Conservation (phyloP, 1,140 invertebrate genomes). For the Antheraea pernyi region DNA sequence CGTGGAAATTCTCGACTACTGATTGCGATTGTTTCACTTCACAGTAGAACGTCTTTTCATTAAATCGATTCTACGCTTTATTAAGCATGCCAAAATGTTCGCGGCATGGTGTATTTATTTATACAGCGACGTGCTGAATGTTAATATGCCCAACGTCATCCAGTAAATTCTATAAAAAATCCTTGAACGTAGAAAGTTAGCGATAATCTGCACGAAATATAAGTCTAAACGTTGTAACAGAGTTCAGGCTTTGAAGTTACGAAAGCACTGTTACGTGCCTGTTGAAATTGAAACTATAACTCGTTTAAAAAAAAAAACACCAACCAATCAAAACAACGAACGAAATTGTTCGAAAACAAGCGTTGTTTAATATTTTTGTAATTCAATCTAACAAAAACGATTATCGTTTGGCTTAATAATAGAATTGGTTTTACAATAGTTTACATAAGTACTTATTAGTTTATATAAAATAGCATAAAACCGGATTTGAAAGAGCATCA, state of each 20-base stretch:
- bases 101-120: neutral
- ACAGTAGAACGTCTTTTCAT: conserved; percentile 33
- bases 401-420: neutral
- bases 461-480: conserved; percentile 45
- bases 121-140: conserved; percentile 3
- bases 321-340: neutral
- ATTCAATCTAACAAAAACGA: neutral
- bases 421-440: conserved; percentile 26
- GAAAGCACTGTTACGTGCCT: neutral
- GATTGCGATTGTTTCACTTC: conserved; percentile 30
- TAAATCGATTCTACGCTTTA: conserved; percentile 31
- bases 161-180: conserved; percentile 1
- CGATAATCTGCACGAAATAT: neutral
- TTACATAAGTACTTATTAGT: conserved; percentile 32
- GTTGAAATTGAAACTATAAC: conserved; percentile 1
- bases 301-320: neutral
- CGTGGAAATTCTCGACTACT: conserved; percentile 29
- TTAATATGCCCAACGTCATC: neutral
- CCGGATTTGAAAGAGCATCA: conserved; percentile 53
- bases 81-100: neutral
- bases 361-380: neutral
- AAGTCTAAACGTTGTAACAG: neutral
- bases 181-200: conserved; percentile 7
- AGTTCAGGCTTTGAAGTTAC: neutral
- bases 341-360: neutral